Evolutionary conservation across 2,113 vertebrate species (phyloP).

Genomic region (Alaudala cheleensis): DNA sequence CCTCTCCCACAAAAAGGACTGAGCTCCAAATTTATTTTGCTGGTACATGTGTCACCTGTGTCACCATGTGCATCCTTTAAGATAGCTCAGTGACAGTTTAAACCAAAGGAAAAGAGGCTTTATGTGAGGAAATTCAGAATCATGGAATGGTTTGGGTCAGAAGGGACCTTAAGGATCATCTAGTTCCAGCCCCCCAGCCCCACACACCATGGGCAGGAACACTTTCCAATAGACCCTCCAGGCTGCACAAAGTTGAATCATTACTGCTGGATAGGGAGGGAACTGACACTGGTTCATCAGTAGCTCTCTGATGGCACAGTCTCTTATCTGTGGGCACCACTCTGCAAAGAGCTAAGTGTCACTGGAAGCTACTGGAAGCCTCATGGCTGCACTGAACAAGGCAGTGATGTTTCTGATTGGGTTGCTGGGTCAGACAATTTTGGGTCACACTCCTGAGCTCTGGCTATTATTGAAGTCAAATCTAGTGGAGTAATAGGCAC

Average conservation of each 20-base stretch:
- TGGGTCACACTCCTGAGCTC: neutral
- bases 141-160: neutral
- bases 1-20: neutral
- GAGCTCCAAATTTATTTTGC: neutral
- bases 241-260: neutral
- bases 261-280: neutral
- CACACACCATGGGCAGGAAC: neutral
- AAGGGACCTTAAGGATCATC: neutral
- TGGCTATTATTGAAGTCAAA: neutral
- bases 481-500: neutral
- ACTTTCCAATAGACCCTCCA: neutral
- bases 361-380: neutral
- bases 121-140: neutral
- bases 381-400: neutral
- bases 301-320: fast-evolving
- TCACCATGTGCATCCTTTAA: neutral
- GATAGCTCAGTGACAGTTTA: neutral
- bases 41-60: neutral
- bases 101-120: neutral
- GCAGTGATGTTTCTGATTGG: neutral
- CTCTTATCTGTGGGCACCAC: neutral
- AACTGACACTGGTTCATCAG: neutral
- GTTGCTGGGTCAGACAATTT: neutral
- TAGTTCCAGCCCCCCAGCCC: neutral
- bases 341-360: neutral